Evolutionary conservation across 2,888 invertebrate genomes (phyloP).

Genomic region (Chloroclysta siterata): DNA sequence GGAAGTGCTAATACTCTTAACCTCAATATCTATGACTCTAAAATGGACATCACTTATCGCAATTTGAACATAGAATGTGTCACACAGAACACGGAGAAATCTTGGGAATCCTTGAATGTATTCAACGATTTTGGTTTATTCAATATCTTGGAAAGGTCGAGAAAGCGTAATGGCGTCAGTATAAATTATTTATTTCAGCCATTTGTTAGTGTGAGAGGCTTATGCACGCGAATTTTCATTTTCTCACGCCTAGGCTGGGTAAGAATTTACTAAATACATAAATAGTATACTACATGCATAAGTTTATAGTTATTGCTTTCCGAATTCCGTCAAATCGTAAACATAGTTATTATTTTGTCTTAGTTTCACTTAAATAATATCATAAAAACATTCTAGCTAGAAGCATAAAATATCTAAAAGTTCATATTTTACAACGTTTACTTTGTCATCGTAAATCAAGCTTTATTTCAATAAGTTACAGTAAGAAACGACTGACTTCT

Average conservation of each 20-base stretch:
- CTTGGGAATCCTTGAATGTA: neutral
- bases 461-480: neutral
- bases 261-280: constrained; percentile 2
- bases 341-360: neutral
- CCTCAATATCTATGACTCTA: constrained; percentile 60
- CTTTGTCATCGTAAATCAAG: neutral
- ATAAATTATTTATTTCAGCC: constrained; percentile 29
- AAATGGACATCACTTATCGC: constrained; percentile 49
- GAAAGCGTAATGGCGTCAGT: constrained; percentile 26
- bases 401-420: neutral
- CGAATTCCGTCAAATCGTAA: neutral
- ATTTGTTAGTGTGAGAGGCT: constrained; percentile 32
- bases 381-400: neutral
- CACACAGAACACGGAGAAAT: constrained; percentile 6
- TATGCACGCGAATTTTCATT: constrained; percentile 19
- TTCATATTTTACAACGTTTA: neutral
- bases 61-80: constrained; percentile 28
- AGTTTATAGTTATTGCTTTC: neutral
- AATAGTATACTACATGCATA: constrained; percentile 6
- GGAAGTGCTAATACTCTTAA: constrained; percentile 68
- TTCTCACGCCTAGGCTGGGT: constrained; percentile 16
- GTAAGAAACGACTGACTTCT: neutral
- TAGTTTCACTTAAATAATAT: neutral
- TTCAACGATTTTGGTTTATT: neutral
- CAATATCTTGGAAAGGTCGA: constrained; percentile 11